Evolutionary conservation across 2,888 invertebrate species (phyloP), one percentile per base, ranked within the genome.

Genomic region (Rhorus exstirpatorius): DNA sequence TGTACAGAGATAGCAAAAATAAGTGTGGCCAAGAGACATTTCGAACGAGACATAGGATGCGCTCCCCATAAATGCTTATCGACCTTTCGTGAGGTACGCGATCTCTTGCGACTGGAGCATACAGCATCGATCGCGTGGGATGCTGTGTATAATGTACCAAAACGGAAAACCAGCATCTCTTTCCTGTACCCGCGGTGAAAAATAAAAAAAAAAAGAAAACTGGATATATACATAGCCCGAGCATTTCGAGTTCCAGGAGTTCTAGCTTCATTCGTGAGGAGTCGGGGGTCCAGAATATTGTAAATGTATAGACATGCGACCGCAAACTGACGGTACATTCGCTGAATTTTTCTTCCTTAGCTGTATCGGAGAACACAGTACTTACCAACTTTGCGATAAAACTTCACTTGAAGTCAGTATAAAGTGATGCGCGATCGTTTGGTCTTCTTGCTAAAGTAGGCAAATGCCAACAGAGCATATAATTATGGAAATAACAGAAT

Each of bases 51-150:
- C 71, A 44, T 17, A 53, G 67, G 58, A 67, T 68, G 63, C 71
- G 55, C 65, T 78, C 51, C 53, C 67, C 70, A 77, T 84, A 83
- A 84, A 84, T 79, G 83, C 77, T 81, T 77, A 84, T 84, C 81
- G 84, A 81, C 74, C 72, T 79, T 83, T 83, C 81, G 79, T 63
- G 76, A 79, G 74, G 63, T 58, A 77, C 70, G 63, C 77, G 70
- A 83, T 76, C 78, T 68, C 38, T 12, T n/a, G 46, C 24, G 41
- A 63, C 58, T 49, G 35, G 21, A 12, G n/a, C 21, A 31, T 49
- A 7, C n/a, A 35, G 31, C 44, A 49, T 19, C 10, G 17, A 10
- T 60, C 1, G 12, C 67, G 12, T 35, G 58, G 8, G 60, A 51
- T 35, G 31, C 6, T 26, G 17, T 10, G 31, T 31, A 31, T 3